Evolutionary conservation across 1,140 invertebrate genomes (phyloP).

Genomic region (Rhagoletis pomonella): DNA sequence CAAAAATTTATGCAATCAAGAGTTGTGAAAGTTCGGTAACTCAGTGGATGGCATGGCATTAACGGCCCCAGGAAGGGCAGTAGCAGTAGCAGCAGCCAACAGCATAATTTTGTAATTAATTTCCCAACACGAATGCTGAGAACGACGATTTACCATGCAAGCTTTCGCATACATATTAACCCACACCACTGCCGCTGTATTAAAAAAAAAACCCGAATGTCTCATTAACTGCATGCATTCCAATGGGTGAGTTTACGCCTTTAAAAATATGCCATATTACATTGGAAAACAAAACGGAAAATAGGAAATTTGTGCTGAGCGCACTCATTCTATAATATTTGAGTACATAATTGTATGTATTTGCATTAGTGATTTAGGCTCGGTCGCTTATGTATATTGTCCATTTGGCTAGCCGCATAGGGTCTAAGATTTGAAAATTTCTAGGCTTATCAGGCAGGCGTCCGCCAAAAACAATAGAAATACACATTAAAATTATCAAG

Average conservation of each 20-base stretch:
- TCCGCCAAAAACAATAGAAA: not conserved
- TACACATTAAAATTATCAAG: not conserved
- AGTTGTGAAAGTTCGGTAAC: slow-evolving; percentile 19
- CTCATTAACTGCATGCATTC: not conserved
- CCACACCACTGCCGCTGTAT: not conserved
- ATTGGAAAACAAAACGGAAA: not conserved
- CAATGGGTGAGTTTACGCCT: not conserved
- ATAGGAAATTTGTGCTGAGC: not conserved
- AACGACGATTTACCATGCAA: slow-evolving; percentile 18
- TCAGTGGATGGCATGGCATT: not conserved
- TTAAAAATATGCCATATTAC: not conserved
- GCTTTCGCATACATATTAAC: not conserved
- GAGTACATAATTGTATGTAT: not conserved
- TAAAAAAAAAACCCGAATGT: not conserved
- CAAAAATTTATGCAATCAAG: slow-evolving; percentile 2
- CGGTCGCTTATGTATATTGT: too few species aligned
- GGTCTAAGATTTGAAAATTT: not conserved
- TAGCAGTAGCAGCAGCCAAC: not conserved
- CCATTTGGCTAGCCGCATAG: not conserved
- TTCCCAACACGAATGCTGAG: slow-evolving; percentile 29
- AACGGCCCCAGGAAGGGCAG: not conserved
- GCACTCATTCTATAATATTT: not conserved
- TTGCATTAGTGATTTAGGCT: too few species aligned
- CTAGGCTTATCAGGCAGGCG: not conserved
- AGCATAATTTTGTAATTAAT: slow-evolving; percentile 53